phyloP scores from a whole-genome alignment of 2,113 vertebrate genomes.

The Erinaceus europaeus region DNA sequence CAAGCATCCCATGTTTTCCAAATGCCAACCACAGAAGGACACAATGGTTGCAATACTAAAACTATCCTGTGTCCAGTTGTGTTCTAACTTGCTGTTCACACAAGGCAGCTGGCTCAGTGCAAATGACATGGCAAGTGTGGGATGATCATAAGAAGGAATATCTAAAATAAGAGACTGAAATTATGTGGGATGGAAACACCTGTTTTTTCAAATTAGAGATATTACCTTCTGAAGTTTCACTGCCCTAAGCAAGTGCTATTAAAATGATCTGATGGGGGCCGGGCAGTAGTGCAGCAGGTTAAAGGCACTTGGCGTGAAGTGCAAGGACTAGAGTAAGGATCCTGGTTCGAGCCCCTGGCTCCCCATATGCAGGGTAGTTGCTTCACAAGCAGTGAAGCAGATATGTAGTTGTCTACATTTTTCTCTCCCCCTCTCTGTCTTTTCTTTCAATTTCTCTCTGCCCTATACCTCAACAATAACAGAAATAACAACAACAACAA shows the following conservation, averaged over 20 bases:
- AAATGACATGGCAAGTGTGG: slow-evolving; percentile 44
- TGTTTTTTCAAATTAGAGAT: slow-evolving; percentile 49
- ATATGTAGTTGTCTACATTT: too few relatives aligned
- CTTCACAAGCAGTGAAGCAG: too few relatives aligned
- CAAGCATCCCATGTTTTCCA: not conserved
- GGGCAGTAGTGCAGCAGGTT: too few relatives aligned
- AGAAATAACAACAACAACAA: too few relatives aligned
- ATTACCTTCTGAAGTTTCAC: slow-evolving; percentile 43
- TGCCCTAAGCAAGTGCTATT: slow-evolving; percentile 37
- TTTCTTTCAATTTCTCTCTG: too few relatives aligned
- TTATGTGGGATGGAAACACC: slow-evolving; percentile 57
- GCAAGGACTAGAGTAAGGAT: too few relatives aligned
- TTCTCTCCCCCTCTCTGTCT: too few relatives aligned
- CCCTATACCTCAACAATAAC: too few relatives aligned
- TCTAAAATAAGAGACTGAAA: slow-evolving; percentile 57
- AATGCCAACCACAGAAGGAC: not conserved
- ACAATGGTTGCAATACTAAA: not conserved
- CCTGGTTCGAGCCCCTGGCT: too few relatives aligned
- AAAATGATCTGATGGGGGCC: too few relatives aligned
- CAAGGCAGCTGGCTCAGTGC: slow-evolving; percentile 27
- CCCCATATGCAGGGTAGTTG: too few relatives aligned
- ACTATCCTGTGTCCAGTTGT: slow-evolving; percentile 16
- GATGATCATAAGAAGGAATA: slow-evolving; percentile 49
- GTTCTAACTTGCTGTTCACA: slow-evolving; percentile 50
- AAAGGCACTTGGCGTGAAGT: too few relatives aligned